Evolutionary conservation across 2,797 vertebrate species (phyloP), one percentile per base, ranked within the genome.

Genomic region (Iguana delicatissima): DNA sequence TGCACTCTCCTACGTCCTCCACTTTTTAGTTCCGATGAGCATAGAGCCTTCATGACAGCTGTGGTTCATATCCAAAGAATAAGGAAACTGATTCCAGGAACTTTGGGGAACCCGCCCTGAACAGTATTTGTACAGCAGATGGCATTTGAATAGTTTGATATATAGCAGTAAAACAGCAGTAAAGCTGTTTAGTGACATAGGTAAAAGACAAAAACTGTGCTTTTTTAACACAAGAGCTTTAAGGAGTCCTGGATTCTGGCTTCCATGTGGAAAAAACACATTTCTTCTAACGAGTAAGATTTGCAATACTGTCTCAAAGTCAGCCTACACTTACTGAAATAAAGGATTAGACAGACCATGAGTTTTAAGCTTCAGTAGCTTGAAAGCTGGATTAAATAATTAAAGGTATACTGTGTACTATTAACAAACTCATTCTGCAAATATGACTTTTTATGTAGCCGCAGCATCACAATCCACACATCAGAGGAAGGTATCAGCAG

Each of bases 341-440:
- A 32, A 32, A 77, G 35, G 8, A 46, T 62, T 76, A 62, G 13
- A 59, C 26, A 14, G 24, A 14, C 9, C 5, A 26, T 12, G 24
- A 16, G 35, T 77, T 77, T 32, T 29, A 89, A 93, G 13, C 26
- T 16, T 6, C 2, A 0, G 0, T 3, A 84, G 59, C 0, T 1
- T 83, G 6, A 76, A 90, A 57, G 52, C 7, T 73, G 69, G 29
- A 81, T 81, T 29, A 92, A 46, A 1, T 69, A 14, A 20, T 92
- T 90, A 80, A 74, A 89, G 52, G 67, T 89, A 22, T 81, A 9
- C 55, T 35, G 0, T 29, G 9, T 79, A 26, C 50, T 52, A 38
- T 9, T 57, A 85, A 5, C 69, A 85, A 14, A 13, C 13, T 26
- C 12, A 85, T 72, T 85, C 67, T 55, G 38, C 35, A 38, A 35